These are phyloP conservation scores for Planococcus citri DNA, from an alignment of 1,140 invertebrate genomes.

Conservation along the genomic window DNA sequence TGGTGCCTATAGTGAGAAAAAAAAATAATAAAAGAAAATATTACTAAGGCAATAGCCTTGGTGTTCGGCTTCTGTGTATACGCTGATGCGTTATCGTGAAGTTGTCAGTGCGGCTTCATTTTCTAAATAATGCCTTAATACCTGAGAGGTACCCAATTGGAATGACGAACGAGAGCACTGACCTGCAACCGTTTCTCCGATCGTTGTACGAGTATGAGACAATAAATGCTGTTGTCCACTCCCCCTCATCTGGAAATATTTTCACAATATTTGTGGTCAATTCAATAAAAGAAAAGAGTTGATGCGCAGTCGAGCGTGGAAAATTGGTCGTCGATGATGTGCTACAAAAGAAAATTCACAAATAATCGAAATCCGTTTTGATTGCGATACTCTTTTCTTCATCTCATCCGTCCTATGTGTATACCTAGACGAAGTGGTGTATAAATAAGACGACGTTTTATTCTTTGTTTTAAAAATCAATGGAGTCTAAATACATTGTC, in stretches of 20 bases:
- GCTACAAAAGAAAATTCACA: neutral
- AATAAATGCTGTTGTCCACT: neutral
- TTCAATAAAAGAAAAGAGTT: slow-evolving; percentile 6
- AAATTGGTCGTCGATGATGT: neutral
- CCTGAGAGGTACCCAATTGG: neutral
- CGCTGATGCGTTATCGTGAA: neutral
- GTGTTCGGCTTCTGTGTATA: neutral
- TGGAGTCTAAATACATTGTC: no score
- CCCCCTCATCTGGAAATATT: neutral
- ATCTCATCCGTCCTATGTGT: no score
- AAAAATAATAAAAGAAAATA: neutral
- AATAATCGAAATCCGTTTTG: neutral
- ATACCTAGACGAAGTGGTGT: no score
- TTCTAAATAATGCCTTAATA: slow-evolving; percentile 8
- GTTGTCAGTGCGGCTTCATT: neutral
- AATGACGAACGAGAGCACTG: slow-evolving; percentile 7
- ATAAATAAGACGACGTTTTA: no score
- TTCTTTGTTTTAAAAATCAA: no score
- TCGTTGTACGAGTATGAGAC: neutral
- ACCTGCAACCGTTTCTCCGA: slow-evolving; percentile 15
- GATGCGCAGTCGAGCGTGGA: neutral
- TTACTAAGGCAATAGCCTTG: no score
- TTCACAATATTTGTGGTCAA: neutral
- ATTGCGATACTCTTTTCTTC: neutral
- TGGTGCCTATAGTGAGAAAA: neutral